Conservation (phyloP, 23 tunicate genomes). For the Diplosoma virens region DNA sequence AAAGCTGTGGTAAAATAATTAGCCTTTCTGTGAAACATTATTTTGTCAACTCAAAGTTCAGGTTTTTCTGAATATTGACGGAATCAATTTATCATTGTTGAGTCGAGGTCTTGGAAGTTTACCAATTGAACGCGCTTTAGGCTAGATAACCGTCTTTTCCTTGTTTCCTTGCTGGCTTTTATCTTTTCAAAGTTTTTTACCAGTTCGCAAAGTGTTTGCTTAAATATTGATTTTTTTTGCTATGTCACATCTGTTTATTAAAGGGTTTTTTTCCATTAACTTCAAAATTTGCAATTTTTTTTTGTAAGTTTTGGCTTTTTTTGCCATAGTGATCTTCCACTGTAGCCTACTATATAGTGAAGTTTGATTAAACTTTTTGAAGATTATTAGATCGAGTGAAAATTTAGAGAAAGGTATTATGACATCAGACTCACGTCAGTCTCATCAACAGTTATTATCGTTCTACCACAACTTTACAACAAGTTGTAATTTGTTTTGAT, state of each 20-base stretch:
- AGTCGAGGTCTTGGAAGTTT: not conserved
- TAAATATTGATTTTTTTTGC: not conserved
- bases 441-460: not conserved
- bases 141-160: not conserved
- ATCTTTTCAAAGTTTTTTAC: not conserved
- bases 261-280: not conserved
- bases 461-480: not conserved
- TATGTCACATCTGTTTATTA: not conserved
- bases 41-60: not conserved
- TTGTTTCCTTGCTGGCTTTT: not conserved
- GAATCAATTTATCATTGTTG: not conserved
- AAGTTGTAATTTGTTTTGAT: not conserved
- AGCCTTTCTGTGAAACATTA: not conserved
- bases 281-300: not conserved
- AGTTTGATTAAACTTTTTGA: not conserved
- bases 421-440: not conserved
- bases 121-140: not conserved
- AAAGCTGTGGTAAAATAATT: not conserved
- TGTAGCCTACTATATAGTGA: not conserved
- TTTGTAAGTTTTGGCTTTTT: conserved; percentile 4
- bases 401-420: not conserved
- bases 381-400: not conserved
- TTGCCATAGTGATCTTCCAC: not conserved
- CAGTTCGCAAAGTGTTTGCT: not conserved
- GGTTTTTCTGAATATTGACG: not conserved